phyloP scores from a whole-genome alignment of 2,888 invertebrate genomes.

The Megalurothrips usitatus region DNA sequence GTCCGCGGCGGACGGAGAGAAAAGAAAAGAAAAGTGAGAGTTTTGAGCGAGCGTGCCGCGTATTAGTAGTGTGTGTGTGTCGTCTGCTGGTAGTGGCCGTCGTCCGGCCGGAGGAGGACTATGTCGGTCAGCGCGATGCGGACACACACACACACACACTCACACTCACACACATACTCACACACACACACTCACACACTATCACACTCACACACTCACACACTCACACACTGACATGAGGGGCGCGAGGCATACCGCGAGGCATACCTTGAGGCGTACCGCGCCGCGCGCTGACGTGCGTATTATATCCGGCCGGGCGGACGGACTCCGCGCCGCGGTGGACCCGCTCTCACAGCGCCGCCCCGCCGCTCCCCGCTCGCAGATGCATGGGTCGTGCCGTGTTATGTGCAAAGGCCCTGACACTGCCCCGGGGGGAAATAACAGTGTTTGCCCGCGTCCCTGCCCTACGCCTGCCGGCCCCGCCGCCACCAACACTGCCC shows the following conservation, averaged over 20 bases:
- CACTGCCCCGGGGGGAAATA: constrained; percentile 8
- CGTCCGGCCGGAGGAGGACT: too few species aligned
- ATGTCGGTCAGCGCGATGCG: neutral
- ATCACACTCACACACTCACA: neutral
- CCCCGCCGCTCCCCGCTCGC: too few species aligned
- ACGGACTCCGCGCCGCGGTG: too few species aligned
- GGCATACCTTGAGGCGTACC: too few species aligned
- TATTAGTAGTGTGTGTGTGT: neutral
- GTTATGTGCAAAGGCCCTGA: neutral
- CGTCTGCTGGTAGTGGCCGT: too few species aligned
- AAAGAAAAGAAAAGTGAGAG: neutral
- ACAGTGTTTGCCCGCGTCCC: neutral
- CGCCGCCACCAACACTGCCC: too few species aligned
- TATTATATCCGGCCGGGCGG: neutral
- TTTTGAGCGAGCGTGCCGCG: neutral
- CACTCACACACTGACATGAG: neutral
- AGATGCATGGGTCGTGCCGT: neutral
- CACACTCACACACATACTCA: too few species aligned
- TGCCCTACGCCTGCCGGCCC: neutral
- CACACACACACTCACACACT: too few species aligned
- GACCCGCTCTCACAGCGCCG: too few species aligned
- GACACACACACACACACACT: neutral
- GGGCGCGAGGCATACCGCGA: too few species aligned
- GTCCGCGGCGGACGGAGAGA: too few species aligned
- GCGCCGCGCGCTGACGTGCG: neutral